Evolutionary conservation across 2,797 vertebrate species (phyloP).

Genomic region (Melanotaenia pygmaea): DNA sequence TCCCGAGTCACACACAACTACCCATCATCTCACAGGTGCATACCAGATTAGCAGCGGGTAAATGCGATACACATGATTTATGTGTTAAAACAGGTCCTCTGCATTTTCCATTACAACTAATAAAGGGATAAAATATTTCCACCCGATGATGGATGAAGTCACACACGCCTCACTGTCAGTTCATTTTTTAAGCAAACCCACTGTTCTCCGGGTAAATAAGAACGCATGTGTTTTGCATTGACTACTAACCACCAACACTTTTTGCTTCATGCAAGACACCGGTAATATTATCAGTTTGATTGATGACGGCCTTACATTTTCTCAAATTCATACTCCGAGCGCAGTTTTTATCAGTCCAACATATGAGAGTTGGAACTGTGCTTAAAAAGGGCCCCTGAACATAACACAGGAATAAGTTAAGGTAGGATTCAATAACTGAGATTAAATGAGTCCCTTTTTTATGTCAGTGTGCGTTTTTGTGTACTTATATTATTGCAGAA

Average conservation of each 20-base stretch:
- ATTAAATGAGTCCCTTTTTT: constrained; percentile 26
- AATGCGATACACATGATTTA: constrained; percentile 78
- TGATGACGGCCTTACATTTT: constrained; percentile 43
- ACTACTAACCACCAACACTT: constrained; percentile 65
- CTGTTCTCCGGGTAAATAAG: constrained; percentile 80
- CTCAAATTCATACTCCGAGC: constrained; percentile 37
- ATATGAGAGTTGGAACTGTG: constrained; percentile 56
- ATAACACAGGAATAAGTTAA: neutral
- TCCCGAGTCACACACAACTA: constrained; percentile 67
- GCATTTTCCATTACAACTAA: constrained; percentile 84
- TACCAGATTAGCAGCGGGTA: constrained; percentile 62
- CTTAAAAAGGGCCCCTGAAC: neutral
- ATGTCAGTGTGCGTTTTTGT: constrained; percentile 16
- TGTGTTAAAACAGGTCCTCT: constrained; percentile 82
- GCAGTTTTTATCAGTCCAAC: constrained; percentile 49
- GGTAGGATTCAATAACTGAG: constrained; percentile 49
- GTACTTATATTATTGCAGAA: constrained; percentile 23
- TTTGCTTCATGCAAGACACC: constrained; percentile 50
- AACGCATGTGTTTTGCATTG: constrained; percentile 72
- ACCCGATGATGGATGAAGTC: constrained; percentile 83
- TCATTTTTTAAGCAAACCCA: constrained; percentile 82
- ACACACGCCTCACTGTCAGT: constrained; percentile 78
- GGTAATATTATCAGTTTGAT: constrained; percentile 68
- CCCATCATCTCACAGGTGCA: constrained; percentile 76
- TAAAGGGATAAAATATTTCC: constrained; percentile 82